These are phyloP conservation scores for Cossypha polioptera DNA, from an alignment of 2,797 vertebrate genomes.

Conservation along the genomic window DNA sequence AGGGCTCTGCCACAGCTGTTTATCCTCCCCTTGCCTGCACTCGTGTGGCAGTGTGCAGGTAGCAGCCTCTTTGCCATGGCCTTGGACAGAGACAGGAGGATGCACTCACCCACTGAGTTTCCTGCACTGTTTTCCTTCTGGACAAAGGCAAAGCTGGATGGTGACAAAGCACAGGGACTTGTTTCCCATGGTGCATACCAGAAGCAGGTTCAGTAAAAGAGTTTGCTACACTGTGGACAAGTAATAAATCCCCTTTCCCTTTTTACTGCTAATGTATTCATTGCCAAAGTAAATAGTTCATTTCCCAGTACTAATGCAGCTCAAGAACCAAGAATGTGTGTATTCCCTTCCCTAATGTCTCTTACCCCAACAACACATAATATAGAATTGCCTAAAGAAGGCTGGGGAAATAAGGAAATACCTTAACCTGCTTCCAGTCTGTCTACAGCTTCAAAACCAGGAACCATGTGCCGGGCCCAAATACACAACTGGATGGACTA, in stretches of 20 bases:
- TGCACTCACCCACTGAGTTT: accelerated
- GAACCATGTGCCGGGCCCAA: neutral
- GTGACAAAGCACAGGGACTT: neutral
- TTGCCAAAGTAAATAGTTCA: neutral
- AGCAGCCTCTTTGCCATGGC: neutral
- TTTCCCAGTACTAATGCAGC: neutral
- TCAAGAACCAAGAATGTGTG: neutral
- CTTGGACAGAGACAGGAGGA: neutral
- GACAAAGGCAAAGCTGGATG: neutral
- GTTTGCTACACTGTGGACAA: neutral
- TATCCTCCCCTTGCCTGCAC: neutral
- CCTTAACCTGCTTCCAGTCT: neutral
- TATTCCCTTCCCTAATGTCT: neutral
- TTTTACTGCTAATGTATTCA: neutral
- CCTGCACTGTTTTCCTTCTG: neutral
- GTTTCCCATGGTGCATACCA: neutral
- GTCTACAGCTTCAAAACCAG: neutral
- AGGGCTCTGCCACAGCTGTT: neutral
- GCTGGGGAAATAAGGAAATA: neutral
- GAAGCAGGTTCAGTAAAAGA: neutral
- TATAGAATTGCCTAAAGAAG: neutral
- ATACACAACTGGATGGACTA: neutral
- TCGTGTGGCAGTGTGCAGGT: neutral
- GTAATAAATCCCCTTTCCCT: neutral
- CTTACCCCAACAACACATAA: neutral